These are phyloP conservation scores for Felis chaus DNA, from an alignment of 2,113 vertebrate species.

Conservation along the genomic window DNA sequence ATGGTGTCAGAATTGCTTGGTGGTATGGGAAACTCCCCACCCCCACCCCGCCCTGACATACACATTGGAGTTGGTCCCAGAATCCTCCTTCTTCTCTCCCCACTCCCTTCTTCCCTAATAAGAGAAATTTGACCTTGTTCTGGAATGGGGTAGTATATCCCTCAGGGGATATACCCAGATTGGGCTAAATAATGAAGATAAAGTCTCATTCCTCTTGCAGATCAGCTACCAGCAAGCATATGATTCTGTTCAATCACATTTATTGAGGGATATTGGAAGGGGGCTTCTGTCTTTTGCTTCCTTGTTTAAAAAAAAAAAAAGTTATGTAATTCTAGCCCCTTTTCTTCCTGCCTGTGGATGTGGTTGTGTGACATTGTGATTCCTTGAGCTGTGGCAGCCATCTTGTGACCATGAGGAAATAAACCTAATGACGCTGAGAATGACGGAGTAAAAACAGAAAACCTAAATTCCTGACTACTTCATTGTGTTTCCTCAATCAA, in stretches of 20 bases:
- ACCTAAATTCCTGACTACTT: background rate
- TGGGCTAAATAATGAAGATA: background rate
- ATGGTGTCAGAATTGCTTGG: background rate
- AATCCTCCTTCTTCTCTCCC: background rate
- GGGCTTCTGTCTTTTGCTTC: background rate
- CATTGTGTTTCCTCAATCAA: background rate
- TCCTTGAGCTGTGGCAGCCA: background rate
- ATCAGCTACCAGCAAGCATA: background rate
- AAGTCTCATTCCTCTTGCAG: background rate
- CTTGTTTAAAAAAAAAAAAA: background rate
- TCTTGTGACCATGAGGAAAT: background rate
- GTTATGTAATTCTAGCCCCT: background rate
- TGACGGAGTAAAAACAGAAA: background rate
- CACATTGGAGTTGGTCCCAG: background rate
- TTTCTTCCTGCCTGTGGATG: background rate
- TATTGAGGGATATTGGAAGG: background rate
- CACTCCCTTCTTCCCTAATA: background rate
- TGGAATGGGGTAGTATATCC: background rate
- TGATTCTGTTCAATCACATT: background rate
- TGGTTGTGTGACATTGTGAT: background rate
- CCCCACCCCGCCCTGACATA: too few relatives aligned
- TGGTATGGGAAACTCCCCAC: background rate
- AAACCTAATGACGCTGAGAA: background rate
- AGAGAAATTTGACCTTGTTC: background rate
- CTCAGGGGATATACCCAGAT: background rate